Percentiles rank a stretch among this genome's conserved stretches.
These are phyloP conservation scores for Muraenolepis orangiensis DNA, from an alignment of 2,797 vertebrate genomes.

Conservation along the genomic window DNA sequence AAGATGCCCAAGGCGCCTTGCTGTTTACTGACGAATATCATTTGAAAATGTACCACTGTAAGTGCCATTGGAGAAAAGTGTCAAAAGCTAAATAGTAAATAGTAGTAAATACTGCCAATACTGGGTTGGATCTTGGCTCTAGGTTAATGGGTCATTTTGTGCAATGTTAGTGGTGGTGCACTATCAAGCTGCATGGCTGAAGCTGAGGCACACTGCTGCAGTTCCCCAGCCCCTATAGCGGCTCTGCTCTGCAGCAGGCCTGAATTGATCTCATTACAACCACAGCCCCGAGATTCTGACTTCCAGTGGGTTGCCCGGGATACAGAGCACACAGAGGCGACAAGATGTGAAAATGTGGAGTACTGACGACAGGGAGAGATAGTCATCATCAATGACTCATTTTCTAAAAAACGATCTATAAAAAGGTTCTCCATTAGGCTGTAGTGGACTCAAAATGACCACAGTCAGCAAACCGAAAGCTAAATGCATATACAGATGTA, in stretches of 20 bases:
- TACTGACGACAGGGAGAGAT: constrained; percentile 8
- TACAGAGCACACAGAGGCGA: constrained; percentile 6
- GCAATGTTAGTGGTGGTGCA: constrained; percentile 18
- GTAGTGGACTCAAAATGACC: constrained; percentile 20
- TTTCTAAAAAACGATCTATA: constrained; percentile 15
- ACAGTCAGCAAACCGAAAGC: constrained; percentile 13
- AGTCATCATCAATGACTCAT: constrained; percentile 37
- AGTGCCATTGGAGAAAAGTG: neutral
- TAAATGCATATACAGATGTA: neutral
- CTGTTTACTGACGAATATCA: neutral
- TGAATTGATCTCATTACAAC: constrained; percentile 54
- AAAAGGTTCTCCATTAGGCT: constrained; percentile 32
- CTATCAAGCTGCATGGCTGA: constrained; percentile 30
- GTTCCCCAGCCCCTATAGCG: constrained; percentile 55
- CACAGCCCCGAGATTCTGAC: constrained; percentile 13
- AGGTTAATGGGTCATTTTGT: neutral
- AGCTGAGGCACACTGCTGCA: constrained; percentile 43
- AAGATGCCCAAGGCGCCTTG: neutral
- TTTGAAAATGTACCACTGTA: no score
- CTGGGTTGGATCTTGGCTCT: neutral
- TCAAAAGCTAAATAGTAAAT: neutral
- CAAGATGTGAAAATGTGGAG: neutral
- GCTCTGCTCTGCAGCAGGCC: no score
- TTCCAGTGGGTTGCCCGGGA: constrained; percentile 23
- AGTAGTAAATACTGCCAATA: neutral